These are phyloP conservation scores for Polypterus bichir DNA, from an alignment of 2,113 vertebrate species.

Conservation along the genomic window DNA sequence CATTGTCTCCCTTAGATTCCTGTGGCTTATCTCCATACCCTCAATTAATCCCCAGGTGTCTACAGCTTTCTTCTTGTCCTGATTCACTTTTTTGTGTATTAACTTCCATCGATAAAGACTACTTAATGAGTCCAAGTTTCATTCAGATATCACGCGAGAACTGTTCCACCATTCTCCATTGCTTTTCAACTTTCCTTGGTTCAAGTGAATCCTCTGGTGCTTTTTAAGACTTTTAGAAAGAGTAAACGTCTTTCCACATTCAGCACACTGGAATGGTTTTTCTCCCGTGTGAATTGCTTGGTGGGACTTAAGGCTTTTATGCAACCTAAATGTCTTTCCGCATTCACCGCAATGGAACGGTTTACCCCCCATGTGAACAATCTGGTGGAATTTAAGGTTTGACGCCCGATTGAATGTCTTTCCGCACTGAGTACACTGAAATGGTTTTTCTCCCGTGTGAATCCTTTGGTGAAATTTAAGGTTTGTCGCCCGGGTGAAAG, in stretches of 20 bases:
- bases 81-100: too few species aligned
- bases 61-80: too few species aligned
- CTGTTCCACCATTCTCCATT: too few species aligned
- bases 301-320: constrained; percentile 17
- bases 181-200: too few species aligned
- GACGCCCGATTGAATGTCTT: constrained; percentile 15
- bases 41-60: too few species aligned
- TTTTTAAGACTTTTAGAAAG: too few species aligned
- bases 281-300: neutral
- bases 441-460: constrained; percentile 19
- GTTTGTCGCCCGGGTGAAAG: constrained; percentile 25
- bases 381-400: constrained; percentile 12
- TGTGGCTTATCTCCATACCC: too few species aligned
- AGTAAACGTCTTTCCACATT: neutral
- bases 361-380: constrained; percentile 16
- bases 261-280: constrained; percentile 1
- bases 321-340: constrained; percentile 15
- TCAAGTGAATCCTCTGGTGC: too few species aligned
- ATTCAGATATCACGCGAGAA: too few species aligned
- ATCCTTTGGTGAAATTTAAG: constrained; percentile 19
- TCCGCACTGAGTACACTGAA: constrained; percentile 6
- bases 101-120: too few species aligned
- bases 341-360: constrained; percentile 14
- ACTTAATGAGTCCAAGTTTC: too few species aligned
- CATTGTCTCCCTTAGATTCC: too few species aligned